A percentile compares a stretch with the other conserved stretches of the same genome.
Conservation (phyloP, 2,113 vertebrate species). For the Gorsachius goisagi region DNA sequence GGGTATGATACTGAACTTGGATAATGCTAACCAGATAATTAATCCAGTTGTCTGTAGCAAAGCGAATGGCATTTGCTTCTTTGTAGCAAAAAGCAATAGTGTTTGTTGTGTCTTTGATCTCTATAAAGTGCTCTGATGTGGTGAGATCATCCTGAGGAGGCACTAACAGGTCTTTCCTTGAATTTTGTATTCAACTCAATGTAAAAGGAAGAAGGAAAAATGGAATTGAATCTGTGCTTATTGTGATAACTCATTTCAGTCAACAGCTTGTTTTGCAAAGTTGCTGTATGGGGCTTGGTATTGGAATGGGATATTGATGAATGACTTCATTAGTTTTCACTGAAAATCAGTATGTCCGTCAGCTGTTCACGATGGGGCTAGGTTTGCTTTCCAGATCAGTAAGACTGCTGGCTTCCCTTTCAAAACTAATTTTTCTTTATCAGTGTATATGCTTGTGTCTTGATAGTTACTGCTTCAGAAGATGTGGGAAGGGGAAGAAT, state of each 20-base stretch:
- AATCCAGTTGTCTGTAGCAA: not conserved
- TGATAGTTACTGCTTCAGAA: constrained; percentile 22
- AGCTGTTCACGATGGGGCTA: not conserved
- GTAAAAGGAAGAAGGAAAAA: not conserved
- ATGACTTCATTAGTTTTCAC: not conserved
- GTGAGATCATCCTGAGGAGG: constrained; percentile 1
- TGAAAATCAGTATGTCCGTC: not conserved
- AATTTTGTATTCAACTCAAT: not conserved
- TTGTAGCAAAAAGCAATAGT: not conserved
- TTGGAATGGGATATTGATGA: not conserved
- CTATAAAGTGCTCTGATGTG: not conserved
- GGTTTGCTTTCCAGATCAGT: not conserved
- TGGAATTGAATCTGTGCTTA: not conserved
- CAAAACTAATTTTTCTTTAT: not conserved
- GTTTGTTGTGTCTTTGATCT: constrained; percentile 27
- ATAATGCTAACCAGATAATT: not conserved
- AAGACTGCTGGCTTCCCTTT: not conserved
- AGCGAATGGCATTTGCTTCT: not conserved
- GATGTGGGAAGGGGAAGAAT: constrained; percentile 7
- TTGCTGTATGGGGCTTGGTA: not conserved
- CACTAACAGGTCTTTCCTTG: not conserved
- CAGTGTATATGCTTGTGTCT: not conserved
- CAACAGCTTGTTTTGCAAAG: not conserved
- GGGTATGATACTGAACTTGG: not conserved
- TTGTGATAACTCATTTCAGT: not conserved